Evolutionary conservation across 2,888 invertebrate genomes (phyloP), one percentile per base, ranked within the genome.

Genomic region (Capitulum mitella): DNA sequence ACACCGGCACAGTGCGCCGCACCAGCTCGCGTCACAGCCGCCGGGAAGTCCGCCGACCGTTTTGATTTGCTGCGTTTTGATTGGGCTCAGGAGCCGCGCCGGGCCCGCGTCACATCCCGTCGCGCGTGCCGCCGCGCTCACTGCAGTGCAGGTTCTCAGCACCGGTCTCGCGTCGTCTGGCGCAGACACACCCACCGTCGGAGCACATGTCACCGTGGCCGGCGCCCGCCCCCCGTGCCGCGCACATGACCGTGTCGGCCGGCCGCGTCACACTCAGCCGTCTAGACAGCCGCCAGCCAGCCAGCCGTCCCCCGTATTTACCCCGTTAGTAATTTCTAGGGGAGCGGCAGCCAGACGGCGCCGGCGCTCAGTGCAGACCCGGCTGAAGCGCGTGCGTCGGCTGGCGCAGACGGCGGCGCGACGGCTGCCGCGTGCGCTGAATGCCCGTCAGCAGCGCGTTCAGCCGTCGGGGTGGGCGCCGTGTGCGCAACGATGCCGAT

Each of bases 311-410:
- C 70, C 70, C 40, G 37, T 70, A 70, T 70, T 70, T 70, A 70
- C 70, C 70, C 70, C 70, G 70, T 70, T 70, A 70, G 70, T 70
- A 70, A 70, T 70, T 70, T 70, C 70, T 70, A 70, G 40, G 70
- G 70, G 70, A 70, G 70, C 37, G 70, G 70, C 37, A 10, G 70
- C 70, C 70, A 70, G 70, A 70, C 70, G 40, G 70, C 12, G 26
- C 70, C 70, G 70, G 70, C 70, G 40, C 37, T 37, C 70, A 40
- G 70, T 29, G 70, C 70, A 70, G 37, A 37, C 29, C 10, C 6
- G 12, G 26, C 70, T 26, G 8, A 22, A 5, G 26, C 26, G 37
- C 5, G 70, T 40, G 37, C 29, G 70, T 40, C 70, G 26, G 70
- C 70, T 5, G 70, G 26, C 19, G 40, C 26, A 40, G 70, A 14